These are phyloP conservation scores for Pangasianodon hypophthalmus DNA, from an alignment of 2,113 vertebrate species.

Conservation along the genomic window DNA sequence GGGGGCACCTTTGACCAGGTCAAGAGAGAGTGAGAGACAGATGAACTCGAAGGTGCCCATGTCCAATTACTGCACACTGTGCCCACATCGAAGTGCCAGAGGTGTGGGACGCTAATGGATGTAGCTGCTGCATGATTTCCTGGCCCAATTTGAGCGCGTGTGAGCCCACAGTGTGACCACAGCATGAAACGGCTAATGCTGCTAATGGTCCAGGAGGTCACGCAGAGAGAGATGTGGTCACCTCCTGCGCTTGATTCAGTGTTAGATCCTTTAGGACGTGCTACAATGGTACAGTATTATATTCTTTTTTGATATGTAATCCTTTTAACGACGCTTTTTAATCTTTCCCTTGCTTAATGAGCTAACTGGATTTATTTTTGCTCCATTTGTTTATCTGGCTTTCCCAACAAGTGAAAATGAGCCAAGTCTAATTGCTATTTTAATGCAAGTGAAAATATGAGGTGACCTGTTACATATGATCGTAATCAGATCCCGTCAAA, in stretches of 20 bases:
- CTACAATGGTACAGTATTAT: background rate
- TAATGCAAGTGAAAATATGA: background rate
- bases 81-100: conserved; percentile 78
- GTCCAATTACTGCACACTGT: conserved; percentile 87
- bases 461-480: conserved; percentile 33
- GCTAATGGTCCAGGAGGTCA: conserved; percentile 74
- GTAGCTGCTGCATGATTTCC: conserved; percentile 82
- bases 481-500: conserved; percentile 26
- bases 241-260: conserved; percentile 26
- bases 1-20: conserved; percentile 8
- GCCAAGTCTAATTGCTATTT: conserved; percentile 5
- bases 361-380: conserved; percentile 15
- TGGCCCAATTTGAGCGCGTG: conserved; percentile 86
- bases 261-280: background rate
- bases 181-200: conserved; percentile 85
- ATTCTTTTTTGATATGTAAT: background rate
- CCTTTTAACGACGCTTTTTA: background rate
- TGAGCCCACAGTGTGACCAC: conserved; percentile 83
- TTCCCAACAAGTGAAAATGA: conserved; percentile 15
- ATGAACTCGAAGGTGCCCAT: conserved; percentile 77
- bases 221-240: conserved; percentile 68
- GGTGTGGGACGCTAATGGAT: conserved; percentile 86
- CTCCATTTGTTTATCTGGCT: conserved; percentile 18
- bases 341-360: conserved; percentile 9
- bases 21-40: conserved; percentile 75